These are phyloP conservation scores for Lutjanus argentimaculatus DNA, from an alignment of 2,797 vertebrate species.

Conservation along the genomic window DNA sequence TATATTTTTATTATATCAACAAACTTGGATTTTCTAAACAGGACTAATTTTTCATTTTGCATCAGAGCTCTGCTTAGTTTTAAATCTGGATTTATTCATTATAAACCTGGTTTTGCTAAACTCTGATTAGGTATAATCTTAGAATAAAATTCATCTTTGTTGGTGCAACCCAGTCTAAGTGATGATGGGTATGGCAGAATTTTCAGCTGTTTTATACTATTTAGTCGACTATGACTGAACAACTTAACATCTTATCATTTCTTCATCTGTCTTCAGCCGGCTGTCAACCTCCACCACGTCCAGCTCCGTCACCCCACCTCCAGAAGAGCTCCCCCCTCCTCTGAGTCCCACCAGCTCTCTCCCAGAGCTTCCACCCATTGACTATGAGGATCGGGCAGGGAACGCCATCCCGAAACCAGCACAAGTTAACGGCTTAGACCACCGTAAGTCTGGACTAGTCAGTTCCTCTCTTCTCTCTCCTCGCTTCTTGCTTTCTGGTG, in stretches of 20 bases:
- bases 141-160: too few relatives aligned
- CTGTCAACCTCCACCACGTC: slow-evolving; percentile 10
- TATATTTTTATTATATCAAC: too few relatives aligned
- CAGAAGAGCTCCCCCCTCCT: slow-evolving; percentile 51
- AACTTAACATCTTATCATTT: slow-evolving; percentile 8
- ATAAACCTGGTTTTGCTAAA: too few relatives aligned
- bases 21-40: too few relatives aligned
- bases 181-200: neutral
- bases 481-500: neutral
- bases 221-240: neutral
- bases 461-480: neutral
- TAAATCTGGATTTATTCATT: too few relatives aligned
- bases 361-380: slow-evolving; percentile 73
- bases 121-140: too few relatives aligned
- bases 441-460: slow-evolving; percentile 72
- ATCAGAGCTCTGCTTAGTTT: too few relatives aligned
- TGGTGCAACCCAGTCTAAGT: neutral
- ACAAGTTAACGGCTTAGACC: slow-evolving; percentile 61
- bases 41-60: too few relatives aligned
- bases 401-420: slow-evolving; percentile 31
- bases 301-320: slow-evolving; percentile 42
- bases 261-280: slow-evolving; percentile 39
- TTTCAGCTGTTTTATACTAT: neutral
- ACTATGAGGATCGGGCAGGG: slow-evolving; percentile 67
- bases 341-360: slow-evolving; percentile 29